phyloP scores from a whole-genome alignment of 2,888 invertebrate species.

The Masnerella sp. region DNA sequence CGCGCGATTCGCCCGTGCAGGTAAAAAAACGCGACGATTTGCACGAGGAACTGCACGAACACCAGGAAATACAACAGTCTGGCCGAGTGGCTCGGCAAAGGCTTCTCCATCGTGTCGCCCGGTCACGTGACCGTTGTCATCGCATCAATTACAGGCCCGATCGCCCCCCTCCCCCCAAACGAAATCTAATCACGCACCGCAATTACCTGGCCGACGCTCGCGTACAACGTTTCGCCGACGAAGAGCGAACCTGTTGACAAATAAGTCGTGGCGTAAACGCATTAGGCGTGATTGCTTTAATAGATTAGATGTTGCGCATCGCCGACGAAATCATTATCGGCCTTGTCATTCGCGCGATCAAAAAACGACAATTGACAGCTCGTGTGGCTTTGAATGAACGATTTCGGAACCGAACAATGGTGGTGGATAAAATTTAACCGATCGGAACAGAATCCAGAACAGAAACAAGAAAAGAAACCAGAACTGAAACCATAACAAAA shows the following conservation, averaged over 20 bases:
- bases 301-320: conserved; percentile 12
- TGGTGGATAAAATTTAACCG: too few species aligned
- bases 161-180: conserved; percentile 4
- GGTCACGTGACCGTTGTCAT: conserved; percentile 53
- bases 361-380: conserved; percentile 2
- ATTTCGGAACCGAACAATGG: not conserved
- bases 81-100: conserved; percentile 63
- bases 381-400: too few species aligned
- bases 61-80: conserved; percentile 70
- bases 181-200: conserved; percentile 42
- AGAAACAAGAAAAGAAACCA: too few species aligned
- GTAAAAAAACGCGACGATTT: conserved; percentile 71
- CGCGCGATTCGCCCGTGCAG: conserved; percentile 70
- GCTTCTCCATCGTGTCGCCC: conserved; percentile 57
- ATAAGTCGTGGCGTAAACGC: conserved; percentile 36
- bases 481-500: too few species aligned
- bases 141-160: conserved; percentile 48
- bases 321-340: conserved; percentile 14
- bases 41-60: conserved; percentile 71
- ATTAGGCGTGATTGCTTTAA: conserved; percentile 25
- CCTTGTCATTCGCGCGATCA: conserved; percentile 2
- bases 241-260: conserved; percentile 44
- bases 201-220: conserved; percentile 40
- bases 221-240: conserved; percentile 9
- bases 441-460: too few species aligned